These are phyloP conservation scores for Coilia nasus DNA, from an alignment of 2,797 vertebrate genomes.

Conservation along the genomic window DNA sequence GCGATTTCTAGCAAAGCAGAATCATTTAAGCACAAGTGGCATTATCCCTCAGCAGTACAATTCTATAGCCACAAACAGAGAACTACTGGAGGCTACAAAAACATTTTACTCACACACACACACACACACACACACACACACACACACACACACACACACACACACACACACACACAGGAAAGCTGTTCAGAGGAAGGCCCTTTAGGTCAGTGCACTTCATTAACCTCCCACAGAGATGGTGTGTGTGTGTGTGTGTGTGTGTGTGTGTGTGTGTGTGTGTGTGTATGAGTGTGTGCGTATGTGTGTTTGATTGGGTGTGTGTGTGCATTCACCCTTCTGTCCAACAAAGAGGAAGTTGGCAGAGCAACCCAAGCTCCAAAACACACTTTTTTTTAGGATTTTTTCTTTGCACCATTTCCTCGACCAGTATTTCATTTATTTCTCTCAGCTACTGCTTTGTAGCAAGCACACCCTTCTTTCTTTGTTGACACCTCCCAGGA, in stretches of 20 bases:
- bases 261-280: no score
- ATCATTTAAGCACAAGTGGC: not conserved
- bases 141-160: not conserved
- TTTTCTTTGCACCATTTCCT: not conserved
- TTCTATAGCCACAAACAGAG: not conserved
- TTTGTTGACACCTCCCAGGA: not conserved
- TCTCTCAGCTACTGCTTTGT: not conserved
- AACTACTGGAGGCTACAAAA: not conserved
- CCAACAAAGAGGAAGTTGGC: not conserved
- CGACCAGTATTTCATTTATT: not conserved
- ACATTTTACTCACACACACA: not conserved
- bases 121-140: no score
- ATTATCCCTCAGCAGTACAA: not conserved
- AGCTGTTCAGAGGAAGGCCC: not conserved
- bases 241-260: not conserved
- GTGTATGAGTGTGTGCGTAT: no score
- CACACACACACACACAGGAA: constrained; percentile 19
- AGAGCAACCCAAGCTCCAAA: not conserved
- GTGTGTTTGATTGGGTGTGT: not conserved
- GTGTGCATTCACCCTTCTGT: not conserved
- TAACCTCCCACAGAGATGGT: not conserved
- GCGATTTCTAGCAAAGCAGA: not conserved
- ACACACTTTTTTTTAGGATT: not conserved
- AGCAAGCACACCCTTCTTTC: not conserved
- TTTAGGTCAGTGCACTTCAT: not conserved